Evolutionary conservation across 23 tunicate species (phyloP).

Genomic region (Diplosoma virens): DNA sequence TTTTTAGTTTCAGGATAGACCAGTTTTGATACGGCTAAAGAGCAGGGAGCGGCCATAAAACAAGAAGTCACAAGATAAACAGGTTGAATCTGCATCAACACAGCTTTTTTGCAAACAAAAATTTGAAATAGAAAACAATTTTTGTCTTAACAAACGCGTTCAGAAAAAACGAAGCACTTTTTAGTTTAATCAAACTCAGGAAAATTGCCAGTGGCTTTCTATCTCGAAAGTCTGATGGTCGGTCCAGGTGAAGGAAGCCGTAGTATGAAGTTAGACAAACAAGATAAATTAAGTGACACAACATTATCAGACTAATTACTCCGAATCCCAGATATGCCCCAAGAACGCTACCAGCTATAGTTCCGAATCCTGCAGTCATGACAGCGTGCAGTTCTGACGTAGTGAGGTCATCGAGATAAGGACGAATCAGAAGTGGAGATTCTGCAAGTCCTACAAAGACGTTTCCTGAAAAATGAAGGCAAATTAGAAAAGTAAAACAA

Average conservation of each 20-base stretch:
- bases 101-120: no score
- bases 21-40: constrained; percentile 75
- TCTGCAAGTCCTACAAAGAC: constrained; percentile 89
- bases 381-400: constrained; percentile 85
- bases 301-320: constrained; percentile 36
- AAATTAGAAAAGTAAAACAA: no score
- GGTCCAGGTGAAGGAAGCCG: no score
- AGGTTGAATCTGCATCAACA: constrained; percentile 74
- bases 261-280: no score
- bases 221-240: no score
- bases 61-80: constrained; percentile 80
- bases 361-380: constrained; percentile 91
- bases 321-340: constrained; percentile 89
- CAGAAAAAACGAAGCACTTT: no score
- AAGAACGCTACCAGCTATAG: constrained; percentile 83
- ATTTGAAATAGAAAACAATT: no score
- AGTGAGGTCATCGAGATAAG: constrained; percentile 82
- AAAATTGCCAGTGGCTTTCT: no score
- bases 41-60: constrained; percentile 97
- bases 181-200: no score
- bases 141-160: no score
- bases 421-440: constrained; percentile 89
- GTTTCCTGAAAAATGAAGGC: constrained; percentile 53
- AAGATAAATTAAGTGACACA: background rate
- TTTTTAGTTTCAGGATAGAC: constrained; percentile 87